These are phyloP conservation scores for Hemiprocne comata DNA, from an alignment of 2,113 vertebrate genomes.

Conservation along the genomic window DNA sequence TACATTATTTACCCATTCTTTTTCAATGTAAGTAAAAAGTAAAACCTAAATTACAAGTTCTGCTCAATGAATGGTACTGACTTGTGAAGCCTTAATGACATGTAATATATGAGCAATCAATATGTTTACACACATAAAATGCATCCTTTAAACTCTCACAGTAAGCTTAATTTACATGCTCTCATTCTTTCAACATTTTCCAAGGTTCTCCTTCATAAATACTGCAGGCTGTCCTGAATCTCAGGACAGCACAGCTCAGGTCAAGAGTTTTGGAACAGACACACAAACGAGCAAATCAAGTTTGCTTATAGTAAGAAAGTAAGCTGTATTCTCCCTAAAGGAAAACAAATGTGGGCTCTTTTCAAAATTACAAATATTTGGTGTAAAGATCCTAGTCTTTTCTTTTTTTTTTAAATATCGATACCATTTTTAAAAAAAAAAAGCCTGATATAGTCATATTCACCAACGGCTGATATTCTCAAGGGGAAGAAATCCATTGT, in stretches of 20 bases:
- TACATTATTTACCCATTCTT: neutral
- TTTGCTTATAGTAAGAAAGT: neutral
- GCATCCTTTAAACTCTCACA: neutral
- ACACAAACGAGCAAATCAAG: neutral
- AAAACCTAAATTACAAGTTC: neutral
- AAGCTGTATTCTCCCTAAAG: neutral
- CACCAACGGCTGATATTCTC: neutral
- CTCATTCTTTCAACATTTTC: neutral
- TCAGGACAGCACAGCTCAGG: neutral
- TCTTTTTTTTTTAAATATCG: neutral
- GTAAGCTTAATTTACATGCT: slow-evolving; percentile 33
- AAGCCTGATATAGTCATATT: neutral
- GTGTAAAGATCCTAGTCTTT: neutral
- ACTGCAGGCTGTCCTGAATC: slow-evolving; percentile 3
- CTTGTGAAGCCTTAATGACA: neutral
- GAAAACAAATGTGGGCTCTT: neutral
- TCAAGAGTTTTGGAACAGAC: slow-evolving; percentile 41
- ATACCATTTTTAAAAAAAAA: neutral
- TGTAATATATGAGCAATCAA: slow-evolving; percentile 7
- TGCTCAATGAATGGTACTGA: neutral
- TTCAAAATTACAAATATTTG: neutral
- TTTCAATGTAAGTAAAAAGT: neutral
- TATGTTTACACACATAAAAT: slow-evolving; percentile 22
- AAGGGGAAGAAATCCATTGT: neutral
- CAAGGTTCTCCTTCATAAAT: slow-evolving; percentile 33